phyloP scores from a whole-genome alignment of 2,797 vertebrate genomes.

The Periophthalmus magnuspinnatus region DNA sequence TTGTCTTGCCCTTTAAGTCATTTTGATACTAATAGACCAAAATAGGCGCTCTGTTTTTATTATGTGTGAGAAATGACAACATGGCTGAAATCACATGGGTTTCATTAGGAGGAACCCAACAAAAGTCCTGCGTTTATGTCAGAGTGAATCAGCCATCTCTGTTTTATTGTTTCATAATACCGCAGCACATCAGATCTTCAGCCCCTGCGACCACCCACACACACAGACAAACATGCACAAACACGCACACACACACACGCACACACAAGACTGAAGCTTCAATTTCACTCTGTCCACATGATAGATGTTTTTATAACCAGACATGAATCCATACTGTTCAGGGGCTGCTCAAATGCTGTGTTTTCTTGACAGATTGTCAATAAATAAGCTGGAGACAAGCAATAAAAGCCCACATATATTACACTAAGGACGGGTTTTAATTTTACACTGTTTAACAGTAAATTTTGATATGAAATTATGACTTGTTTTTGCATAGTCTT shows the following conservation, averaged over 20 bases:
- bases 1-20: background rate
- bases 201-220: constrained; percentile 30
- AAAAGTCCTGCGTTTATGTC: constrained; percentile 69
- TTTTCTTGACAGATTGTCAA: constrained; percentile 40
- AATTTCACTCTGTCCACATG: constrained; percentile 66
- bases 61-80: background rate
- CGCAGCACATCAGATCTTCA: constrained; percentile 42
- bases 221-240: constrained; percentile 24
- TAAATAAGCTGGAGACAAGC: constrained; percentile 35
- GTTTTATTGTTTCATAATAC: constrained; percentile 73
- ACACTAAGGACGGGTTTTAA: constrained; percentile 6
- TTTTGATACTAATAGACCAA: background rate
- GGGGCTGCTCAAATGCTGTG: constrained; percentile 40
- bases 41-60: background rate
- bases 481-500: background rate
- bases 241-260: constrained; percentile 1
- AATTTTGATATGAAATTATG: constrained; percentile 2
- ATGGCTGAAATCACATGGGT: constrained; percentile 52
- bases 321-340: constrained; percentile 67
- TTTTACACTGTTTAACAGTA: constrained; percentile 5
- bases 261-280: constrained; percentile 46
- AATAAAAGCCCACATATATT: constrained; percentile 29
- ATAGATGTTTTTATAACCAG: constrained; percentile 69
- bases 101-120: constrained; percentile 69
- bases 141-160: constrained; percentile 71